Conservation (phyloP, 1,140 invertebrate genomes). For the Oryzaephilus surinamensis region DNA sequence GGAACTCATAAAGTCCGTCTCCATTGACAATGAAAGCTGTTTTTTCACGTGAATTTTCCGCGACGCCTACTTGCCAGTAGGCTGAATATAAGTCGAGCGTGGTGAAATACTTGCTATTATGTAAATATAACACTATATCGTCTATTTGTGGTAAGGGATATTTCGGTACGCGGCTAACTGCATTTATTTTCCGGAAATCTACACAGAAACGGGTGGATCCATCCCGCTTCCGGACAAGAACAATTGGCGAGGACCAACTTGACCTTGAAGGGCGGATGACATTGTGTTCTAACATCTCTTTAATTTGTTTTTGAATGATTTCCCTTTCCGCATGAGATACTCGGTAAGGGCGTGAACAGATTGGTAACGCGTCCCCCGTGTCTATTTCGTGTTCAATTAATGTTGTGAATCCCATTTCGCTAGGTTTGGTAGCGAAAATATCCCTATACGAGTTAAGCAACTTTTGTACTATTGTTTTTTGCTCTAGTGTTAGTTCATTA, state of each 20-base stretch:
- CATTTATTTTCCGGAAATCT: constrained; percentile 8
- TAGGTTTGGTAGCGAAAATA: background rate
- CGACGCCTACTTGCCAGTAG: constrained; percentile 36
- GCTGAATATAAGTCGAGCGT: constrained; percentile 37
- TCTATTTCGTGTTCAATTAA: background rate
- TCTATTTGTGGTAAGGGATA: background rate
- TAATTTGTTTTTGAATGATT: constrained; percentile 14
- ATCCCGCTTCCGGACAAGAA: constrained; percentile 5
- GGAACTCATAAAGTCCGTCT: constrained; percentile 3
- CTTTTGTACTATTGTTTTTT: no score
- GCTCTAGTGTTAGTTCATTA: no score
- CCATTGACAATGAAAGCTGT: constrained; percentile 1
- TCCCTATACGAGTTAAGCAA: no score
- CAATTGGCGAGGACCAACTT: constrained; percentile 12
- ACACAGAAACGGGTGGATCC: constrained; percentile 3
- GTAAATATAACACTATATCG: background rate
- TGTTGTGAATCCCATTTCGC: background rate
- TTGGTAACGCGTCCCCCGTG: constrained; percentile 2
- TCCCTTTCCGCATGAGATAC: constrained; percentile 18
- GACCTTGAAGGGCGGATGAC: constrained; percentile 5
- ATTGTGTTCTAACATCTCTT: constrained; percentile 15
- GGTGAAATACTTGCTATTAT: constrained; percentile 2
- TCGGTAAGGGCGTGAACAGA: constrained; percentile 21
- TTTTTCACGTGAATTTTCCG: background rate
- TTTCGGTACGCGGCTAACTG: background rate